Conservation (phyloP, 2,797 vertebrate species). For the Antrozous pallidus region DNA sequence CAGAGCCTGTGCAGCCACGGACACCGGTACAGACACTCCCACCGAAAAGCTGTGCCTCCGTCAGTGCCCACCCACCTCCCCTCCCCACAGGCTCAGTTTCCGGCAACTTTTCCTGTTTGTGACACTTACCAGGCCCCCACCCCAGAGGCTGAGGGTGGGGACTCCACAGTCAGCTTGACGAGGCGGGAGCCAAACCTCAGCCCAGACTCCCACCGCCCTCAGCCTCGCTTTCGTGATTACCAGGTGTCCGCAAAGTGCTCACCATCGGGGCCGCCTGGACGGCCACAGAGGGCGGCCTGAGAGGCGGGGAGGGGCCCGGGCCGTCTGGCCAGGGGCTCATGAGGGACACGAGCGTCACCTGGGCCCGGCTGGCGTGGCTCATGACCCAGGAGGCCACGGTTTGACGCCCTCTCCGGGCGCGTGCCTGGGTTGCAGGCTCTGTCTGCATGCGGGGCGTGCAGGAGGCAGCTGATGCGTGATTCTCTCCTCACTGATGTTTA, state of each 20-base stretch:
- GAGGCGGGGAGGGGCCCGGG: accelerated
- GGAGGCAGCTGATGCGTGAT: too few species aligned
- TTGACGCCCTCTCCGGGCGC: too few species aligned
- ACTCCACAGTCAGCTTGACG: accelerated
- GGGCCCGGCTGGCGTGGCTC: too few species aligned
- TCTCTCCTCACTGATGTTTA: too few species aligned
- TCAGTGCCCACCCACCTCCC: not conserved
- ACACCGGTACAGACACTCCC: too few species aligned
- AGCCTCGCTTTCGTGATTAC: not conserved
- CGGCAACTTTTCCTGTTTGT: slow-evolving; percentile 54
- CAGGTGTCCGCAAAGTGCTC: accelerated
- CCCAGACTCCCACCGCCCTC: not conserved
- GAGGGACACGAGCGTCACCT: not conserved
- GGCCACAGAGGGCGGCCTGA: not conserved
- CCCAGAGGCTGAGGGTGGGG: not conserved
- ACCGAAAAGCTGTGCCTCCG: not conserved
- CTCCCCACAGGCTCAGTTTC: not conserved
- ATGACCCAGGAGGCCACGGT: too few species aligned
- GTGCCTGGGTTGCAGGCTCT: too few species aligned
- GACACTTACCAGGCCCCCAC: not conserved
- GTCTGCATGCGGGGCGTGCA: too few species aligned
- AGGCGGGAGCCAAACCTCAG: not conserved
- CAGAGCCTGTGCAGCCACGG: not conserved
- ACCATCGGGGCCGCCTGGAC: not conserved
- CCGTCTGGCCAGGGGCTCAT: accelerated